Percentiles rank a stretch among this genome's conserved stretches.
These are phyloP conservation scores for Anthopleura xanthogrammica DNA, from an alignment of 92 coral and sea anemone genomes.

Conservation along the genomic window DNA sequence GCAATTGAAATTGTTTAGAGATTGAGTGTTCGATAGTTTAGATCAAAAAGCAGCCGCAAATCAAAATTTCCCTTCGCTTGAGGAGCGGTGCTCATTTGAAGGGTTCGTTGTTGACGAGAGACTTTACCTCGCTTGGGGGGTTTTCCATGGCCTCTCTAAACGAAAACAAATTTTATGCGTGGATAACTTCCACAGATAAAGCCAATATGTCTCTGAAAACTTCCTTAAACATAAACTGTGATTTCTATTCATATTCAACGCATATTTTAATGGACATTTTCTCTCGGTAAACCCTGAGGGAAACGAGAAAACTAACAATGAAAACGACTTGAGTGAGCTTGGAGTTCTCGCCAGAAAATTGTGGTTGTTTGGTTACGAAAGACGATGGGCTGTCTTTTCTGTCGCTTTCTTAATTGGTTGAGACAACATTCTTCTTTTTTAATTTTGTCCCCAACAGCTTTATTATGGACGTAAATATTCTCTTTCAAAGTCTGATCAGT, in stretches of 20 bases:
- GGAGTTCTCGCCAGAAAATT: slow-evolving; percentile 24
- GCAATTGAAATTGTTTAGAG: slow-evolving; percentile 19
- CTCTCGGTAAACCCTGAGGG: not conserved
- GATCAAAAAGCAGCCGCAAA: slow-evolving; percentile 6
- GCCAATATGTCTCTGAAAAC: slow-evolving; percentile 24
- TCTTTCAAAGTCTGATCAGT: not conserved
- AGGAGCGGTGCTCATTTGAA: slow-evolving; percentile 11
- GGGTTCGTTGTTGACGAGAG: slow-evolving; percentile 10
- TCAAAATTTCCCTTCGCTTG: not conserved
- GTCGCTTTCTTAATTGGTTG: slow-evolving; percentile 29
- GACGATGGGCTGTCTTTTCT: slow-evolving; percentile 25
- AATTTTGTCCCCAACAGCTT: slow-evolving; percentile 33
- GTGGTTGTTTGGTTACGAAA: slow-evolving; percentile 16
- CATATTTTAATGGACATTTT: not conserved
- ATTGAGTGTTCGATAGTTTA: slow-evolving; percentile 11
- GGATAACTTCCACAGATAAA: slow-evolving; percentile 6
- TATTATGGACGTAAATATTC: slow-evolving; percentile 18
- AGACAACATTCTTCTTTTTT: slow-evolving; percentile 35
- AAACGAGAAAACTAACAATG: not conserved
- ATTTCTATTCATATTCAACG: not conserved
- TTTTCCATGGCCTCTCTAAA: not conserved
- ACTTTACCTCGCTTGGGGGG: slow-evolving; percentile 18
- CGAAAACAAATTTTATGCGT: not conserved
- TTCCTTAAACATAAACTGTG: not conserved
- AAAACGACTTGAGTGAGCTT: not conserved